phyloP scores from a whole-genome alignment of 2,113 vertebrate genomes.

The Setophaga coronata region DNA sequence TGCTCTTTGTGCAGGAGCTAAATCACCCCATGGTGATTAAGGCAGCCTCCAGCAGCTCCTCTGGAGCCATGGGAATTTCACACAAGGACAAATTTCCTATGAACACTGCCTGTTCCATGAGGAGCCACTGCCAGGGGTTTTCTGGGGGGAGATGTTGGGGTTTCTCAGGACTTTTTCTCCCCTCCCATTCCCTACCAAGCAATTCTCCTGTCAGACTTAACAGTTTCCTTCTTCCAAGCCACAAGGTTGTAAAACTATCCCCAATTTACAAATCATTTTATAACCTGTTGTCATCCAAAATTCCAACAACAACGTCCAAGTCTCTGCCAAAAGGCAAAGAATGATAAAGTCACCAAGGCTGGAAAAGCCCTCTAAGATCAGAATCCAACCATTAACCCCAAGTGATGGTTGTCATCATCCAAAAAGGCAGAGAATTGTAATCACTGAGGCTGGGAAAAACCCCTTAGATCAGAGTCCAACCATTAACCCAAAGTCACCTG shows the following conservation, averaged over 20 bases:
- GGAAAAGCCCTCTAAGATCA: background rate
- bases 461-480: background rate
- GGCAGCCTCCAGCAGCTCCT: background rate
- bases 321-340: background rate
- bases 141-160: accelerated
- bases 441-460: background rate
- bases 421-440: background rate
- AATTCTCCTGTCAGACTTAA: background rate
- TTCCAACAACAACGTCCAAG: background rate
- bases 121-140: accelerated
- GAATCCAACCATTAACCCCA: accelerated
- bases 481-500: background rate
- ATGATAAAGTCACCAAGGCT: background rate
- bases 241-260: background rate
- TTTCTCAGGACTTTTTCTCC: background rate
- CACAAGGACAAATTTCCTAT: accelerated
- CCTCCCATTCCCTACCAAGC: background rate
- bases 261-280: background rate
- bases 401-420: background rate
- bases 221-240: background rate
- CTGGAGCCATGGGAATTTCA: background rate
- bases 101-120: background rate
- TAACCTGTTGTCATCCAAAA: background rate
- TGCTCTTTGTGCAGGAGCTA: background rate
- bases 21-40: background rate